Evolutionary conservation across 2,888 invertebrate species (phyloP).

Genomic region (Tipula unca): DNA sequence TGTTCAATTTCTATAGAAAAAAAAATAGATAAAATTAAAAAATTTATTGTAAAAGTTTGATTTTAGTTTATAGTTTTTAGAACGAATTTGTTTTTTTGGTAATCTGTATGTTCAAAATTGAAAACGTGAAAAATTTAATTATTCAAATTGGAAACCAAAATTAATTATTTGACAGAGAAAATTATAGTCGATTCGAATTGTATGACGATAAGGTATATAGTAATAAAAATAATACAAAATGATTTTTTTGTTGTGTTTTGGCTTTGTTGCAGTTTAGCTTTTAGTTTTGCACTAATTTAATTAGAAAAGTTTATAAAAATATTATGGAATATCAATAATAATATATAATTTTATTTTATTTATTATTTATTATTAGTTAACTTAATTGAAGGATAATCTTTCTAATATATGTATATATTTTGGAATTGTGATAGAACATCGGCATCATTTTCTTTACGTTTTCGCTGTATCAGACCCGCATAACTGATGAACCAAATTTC

Average conservation of each 20-base stretch:
- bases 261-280: not conserved
- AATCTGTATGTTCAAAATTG: not conserved
- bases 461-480: no score
- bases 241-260: not conserved
- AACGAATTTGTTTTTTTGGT: not conserved
- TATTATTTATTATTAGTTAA: no score
- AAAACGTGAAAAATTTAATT: not conserved
- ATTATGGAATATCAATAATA: not conserved
- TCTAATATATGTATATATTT: no score
- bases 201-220: not conserved
- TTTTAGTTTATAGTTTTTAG: constrained; percentile 2
- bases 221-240: not conserved
- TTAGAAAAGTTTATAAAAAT: not conserved
- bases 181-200: not conserved
- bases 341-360: not conserved
- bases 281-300: not conserved
- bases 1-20: constrained; percentile 2
- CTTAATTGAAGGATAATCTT: not conserved
- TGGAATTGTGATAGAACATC: no score
- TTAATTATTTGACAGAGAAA: not conserved
- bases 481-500: no score
- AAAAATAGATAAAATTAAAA: not conserved
- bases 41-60: constrained; percentile 8
- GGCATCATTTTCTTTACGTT: no score
- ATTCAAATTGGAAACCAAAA: not conserved